Evolutionary conservation across 2,113 vertebrate genomes (phyloP).

Genomic region (Haplotaxodon microlepis): DNA sequence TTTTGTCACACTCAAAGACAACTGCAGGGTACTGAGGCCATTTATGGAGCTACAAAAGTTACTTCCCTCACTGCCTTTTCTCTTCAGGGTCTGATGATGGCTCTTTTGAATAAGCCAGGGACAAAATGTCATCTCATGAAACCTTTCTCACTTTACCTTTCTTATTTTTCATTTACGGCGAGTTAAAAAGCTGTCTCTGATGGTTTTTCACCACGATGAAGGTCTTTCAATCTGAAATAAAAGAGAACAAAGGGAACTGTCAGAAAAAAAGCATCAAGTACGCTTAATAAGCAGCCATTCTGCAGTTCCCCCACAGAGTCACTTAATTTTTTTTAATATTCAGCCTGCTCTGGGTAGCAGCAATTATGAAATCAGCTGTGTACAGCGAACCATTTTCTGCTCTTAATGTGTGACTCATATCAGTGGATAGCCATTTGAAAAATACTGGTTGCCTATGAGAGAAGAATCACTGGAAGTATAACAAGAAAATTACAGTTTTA

Average conservation of each 20-base stretch:
- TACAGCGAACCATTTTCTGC: neutral
- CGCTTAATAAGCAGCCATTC: neutral
- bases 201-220: neutral
- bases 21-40: constrained; percentile 41
- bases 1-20: constrained; percentile 20
- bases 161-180: neutral
- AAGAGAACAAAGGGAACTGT: neutral
- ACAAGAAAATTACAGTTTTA: neutral
- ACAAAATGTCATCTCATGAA: constrained; percentile 36
- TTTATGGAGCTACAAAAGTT: constrained; percentile 23
- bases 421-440: neutral
- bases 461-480: neutral
- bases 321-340: neutral
- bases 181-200: neutral
- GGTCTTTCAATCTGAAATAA: constrained; percentile 35
- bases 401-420: neutral
- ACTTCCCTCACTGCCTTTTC: neutral
- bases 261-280: neutral
- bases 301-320: neutral
- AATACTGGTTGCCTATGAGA: neutral
- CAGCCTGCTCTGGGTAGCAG: neutral
- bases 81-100: neutral
- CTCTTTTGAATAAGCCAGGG: constrained; percentile 14
- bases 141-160: neutral
- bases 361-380: neutral